phyloP scores from a whole-genome alignment of 1,140 invertebrate genomes.

The Periplaneta americana region DNA sequence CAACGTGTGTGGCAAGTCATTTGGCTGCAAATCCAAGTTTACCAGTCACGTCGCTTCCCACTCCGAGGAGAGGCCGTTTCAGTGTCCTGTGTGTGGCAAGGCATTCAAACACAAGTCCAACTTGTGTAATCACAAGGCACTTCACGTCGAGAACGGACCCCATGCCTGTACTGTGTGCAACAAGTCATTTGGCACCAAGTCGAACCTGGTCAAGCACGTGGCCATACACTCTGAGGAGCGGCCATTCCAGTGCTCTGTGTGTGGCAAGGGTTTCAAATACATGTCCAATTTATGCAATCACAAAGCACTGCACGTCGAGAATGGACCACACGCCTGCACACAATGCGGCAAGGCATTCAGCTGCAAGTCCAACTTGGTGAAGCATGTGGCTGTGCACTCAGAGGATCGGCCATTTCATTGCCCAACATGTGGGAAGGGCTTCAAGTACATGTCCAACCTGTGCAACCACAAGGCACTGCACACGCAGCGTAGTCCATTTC shows the following conservation, averaged over 20 bases:
- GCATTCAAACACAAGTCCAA: slow-evolving; percentile 30
- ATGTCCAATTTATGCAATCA: slow-evolving; percentile 12
- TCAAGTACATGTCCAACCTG: slow-evolving; percentile 21
- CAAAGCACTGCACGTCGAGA: slow-evolving; percentile 7
- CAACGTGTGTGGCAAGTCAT: slow-evolving; percentile 17
- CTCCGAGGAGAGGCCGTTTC: slow-evolving; percentile 53
- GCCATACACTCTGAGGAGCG: neutral
- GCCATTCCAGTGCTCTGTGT: neutral
- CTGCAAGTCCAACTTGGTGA: slow-evolving; percentile 15
- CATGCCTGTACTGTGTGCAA: slow-evolving; percentile 57
- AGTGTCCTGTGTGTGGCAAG: slow-evolving; percentile 55
- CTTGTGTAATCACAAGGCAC: neutral
- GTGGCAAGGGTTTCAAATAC: neutral
- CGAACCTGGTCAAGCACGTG: neutral
- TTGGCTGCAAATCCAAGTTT: slow-evolving; percentile 16
- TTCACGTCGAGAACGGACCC: slow-evolving; percentile 35
- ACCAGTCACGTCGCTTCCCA: slow-evolving; percentile 33
- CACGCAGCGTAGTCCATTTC: slow-evolving; percentile 48
- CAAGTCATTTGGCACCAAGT: slow-evolving; percentile 37
- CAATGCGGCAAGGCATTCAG: slow-evolving; percentile 18
- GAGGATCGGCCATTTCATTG: slow-evolving; percentile 56
- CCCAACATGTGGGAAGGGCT: slow-evolving; percentile 51
- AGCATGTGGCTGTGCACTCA: slow-evolving; percentile 39
- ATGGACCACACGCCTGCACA: slow-evolving; percentile 5
- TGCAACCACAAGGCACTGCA: neutral